Base-by-base conservation (phyloP, 2,113 vertebrate species). In the Gulo gulo region DNA sequence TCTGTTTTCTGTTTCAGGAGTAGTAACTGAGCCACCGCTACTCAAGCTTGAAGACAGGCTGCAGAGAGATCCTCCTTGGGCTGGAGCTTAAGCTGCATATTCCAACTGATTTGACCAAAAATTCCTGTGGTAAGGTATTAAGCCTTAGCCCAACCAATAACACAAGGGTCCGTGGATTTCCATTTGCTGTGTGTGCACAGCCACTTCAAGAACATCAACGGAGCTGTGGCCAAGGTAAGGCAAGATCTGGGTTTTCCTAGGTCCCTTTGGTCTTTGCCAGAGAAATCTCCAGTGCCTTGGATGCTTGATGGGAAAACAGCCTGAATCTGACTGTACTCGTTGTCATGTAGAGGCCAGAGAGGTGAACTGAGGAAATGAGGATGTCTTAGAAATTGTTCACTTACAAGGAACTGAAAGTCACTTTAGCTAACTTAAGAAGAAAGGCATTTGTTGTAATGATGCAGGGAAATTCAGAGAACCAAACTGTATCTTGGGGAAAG, bases 321-420 rank as follows among this genome's bases (percentile, higher is more conserved):
- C 12, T 65, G 91, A 85, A 42, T 82, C 47, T 50, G 71, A 85
- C 23, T 8, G 65, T n/a, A 78, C 36, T 34, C 29, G 31, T 57
- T 69, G 26, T 57, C 47, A 6, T 18, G 2, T 24, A 81, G 45
- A 11, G 18, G 26, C 63, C 57, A 90, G 78, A 73, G 42, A 74
- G 11, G 31, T 26, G 12, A 89, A 63, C 16, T 55, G 24, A 39
- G 12, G 29, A 97, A 76, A 87, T 36, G 34, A 94, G 94, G 78
- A 63, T 63, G 24, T 29, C 74, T 96, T 86, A 31, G n/a, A 94
- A 93, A 96, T n/a, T 63, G 11, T 85, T 96, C 90, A 45, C 65
- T 71, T 92, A 45, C 16, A 69, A 96, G 82, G 67, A 93, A 69
- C 26, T 69, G 55, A 97, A 93, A 97, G 31, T 78, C 71, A 81